Evolutionary conservation across 2,797 vertebrate species (phyloP), one percentile per base, ranked within the genome.

Genomic region (Channa striata): DNA sequence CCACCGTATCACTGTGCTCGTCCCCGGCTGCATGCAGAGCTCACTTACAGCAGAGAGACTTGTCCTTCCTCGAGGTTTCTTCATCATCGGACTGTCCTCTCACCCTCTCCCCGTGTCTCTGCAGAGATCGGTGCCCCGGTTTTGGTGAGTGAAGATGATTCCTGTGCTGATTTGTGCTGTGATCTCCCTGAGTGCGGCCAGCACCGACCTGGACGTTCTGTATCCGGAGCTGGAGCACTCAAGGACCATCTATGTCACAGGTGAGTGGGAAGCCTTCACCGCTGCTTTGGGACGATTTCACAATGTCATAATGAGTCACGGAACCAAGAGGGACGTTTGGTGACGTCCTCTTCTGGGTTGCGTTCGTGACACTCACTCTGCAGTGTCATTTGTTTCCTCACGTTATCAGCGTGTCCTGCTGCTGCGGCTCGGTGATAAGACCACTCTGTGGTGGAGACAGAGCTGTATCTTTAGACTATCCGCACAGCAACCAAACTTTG

Each of bases 201-300:
- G 95, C 59, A 92, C 72, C 0, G 63, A 77, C 82, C 90, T 93
- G 63, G 91, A 95, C 74, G 64, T 81, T 16, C 94, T 93, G 67
- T 94, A 94, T 69, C 94, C 94, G 33, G 87, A 93, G 6, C 87
- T 95, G 89, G 93, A 95, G 65, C 89, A 91, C 77, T 95, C 95
- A 69, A 94, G 94, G 85, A 96, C 96, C 85, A 94, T 98, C 90
- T 97, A 97, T 60, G 93, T 97, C 79, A 93, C 93, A 93, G 97
- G 97, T 99, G 96, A 87, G 88, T 46, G 5, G 0, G 43, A n/a
- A 52, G 6, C 42, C 3, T n/a, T 6, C 11, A 13, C 4, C 21
- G 46, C 6, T 68, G 49, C 50, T 23, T 9, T 30, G 25, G 37
- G 39, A 19, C 36, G 8, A 19, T 9, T 17, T 51, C 47, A 19